A percentile compares a stretch with the other conserved stretches of the same genome.
Evolutionary conservation across 1,140 invertebrate species (phyloP).

Genomic region (Cydia amplana): DNA sequence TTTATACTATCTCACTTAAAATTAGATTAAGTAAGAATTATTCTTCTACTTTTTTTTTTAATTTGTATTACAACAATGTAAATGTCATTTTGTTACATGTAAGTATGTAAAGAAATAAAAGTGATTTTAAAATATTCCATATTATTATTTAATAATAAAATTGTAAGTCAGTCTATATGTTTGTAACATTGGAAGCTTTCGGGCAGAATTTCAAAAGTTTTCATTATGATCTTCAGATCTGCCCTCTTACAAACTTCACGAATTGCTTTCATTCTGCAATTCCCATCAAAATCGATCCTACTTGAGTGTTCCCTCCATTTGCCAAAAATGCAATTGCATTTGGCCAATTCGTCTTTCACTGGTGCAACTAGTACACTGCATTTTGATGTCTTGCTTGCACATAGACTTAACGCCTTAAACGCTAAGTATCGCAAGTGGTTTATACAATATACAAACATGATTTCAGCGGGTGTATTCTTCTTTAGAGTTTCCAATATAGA

Average conservation of each 20-base stretch:
- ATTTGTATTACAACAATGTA: background rate
- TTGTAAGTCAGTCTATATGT: slow-evolving; percentile 36
- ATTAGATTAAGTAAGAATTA: background rate
- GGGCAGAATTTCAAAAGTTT: slow-evolving; percentile 58
- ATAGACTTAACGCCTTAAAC: slow-evolving; percentile 69
- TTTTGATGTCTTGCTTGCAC: slow-evolving; percentile 64
- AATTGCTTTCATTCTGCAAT: slow-evolving; percentile 43
- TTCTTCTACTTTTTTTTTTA: background rate
- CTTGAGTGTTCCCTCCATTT: slow-evolving; percentile 69
- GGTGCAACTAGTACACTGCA: slow-evolving; percentile 60
- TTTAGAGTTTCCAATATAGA: slow-evolving; percentile 61
- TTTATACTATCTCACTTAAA: background rate
- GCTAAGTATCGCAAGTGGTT: slow-evolving; percentile 77
- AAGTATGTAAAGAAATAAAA: background rate
- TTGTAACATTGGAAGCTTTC: slow-evolving; percentile 63
- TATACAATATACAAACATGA: slow-evolving; percentile 70
- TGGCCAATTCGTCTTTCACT: slow-evolving; percentile 62
- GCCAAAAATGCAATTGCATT: slow-evolving; percentile 73
- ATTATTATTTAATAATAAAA: background rate
- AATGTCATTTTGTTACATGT: background rate
- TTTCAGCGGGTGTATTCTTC: slow-evolving; percentile 53
- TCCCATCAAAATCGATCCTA: slow-evolving; percentile 56
- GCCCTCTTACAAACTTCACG: slow-evolving; percentile 63
- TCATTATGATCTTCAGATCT: slow-evolving; percentile 62
- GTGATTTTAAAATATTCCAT: background rate